Percentiles rank a stretch among this genome's conserved stretches.
These are phyloP conservation scores for Lithophane socia DNA, from an alignment of 2,888 invertebrate species.

Conservation along the genomic window DNA sequence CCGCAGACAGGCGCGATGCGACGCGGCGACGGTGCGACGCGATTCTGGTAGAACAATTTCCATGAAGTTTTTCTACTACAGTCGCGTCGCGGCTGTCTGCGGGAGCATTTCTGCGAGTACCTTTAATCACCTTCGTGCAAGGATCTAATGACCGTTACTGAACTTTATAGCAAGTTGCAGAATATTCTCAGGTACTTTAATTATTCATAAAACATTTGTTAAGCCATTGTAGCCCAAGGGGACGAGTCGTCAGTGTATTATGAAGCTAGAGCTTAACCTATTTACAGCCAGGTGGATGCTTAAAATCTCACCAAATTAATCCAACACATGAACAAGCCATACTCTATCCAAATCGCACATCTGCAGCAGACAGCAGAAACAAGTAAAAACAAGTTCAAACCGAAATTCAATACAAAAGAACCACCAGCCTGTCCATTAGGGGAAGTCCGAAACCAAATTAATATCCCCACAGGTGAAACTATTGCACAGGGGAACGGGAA, in stretches of 20 bases:
- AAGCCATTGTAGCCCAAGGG: not conserved
- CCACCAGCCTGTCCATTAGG: slow-evolving; percentile 7
- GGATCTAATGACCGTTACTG: not conserved
- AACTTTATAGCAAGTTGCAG: not conserved
- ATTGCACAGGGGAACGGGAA: slow-evolving; percentile 2
- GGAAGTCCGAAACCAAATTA: slow-evolving; percentile 2
- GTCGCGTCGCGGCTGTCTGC: too few relatives aligned
- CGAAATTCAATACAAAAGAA: slow-evolving; percentile 20
- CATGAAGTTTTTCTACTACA: too few relatives aligned
- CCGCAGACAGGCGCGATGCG: too few relatives aligned
- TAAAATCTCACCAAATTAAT: not conserved
- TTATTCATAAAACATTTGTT: not conserved
- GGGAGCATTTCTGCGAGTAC: not conserved
- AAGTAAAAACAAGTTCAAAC: slow-evolving; percentile 19
- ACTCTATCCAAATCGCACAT: not conserved
- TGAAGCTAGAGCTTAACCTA: not conserved
- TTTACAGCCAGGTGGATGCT: not conserved
- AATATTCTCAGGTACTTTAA: not conserved
- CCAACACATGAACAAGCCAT: not conserved
- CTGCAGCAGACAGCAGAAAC: not conserved
- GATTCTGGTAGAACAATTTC: too few relatives aligned
- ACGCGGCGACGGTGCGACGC: too few relatives aligned
- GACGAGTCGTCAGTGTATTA: not conserved
- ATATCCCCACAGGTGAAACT: slow-evolving; percentile 2
- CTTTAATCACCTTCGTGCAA: not conserved